Conservation (phyloP, 2,113 vertebrate species). For the Chaetodon trifascialis region DNA sequence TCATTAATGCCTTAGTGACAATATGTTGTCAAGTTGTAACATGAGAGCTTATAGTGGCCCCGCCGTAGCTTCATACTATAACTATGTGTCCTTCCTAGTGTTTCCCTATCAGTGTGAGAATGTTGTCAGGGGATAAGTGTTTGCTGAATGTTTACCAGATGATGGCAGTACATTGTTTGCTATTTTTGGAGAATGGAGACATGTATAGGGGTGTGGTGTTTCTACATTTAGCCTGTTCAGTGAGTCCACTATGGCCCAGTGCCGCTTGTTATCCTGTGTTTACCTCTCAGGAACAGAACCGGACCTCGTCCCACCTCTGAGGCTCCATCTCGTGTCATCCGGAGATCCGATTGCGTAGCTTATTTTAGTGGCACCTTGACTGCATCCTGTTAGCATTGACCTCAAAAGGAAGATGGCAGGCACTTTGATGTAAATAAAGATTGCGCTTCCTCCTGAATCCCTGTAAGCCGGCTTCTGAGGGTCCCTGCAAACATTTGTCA, state of each 20-base stretch:
- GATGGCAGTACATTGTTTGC: slow-evolving; percentile 81
- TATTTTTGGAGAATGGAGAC: slow-evolving; percentile 74
- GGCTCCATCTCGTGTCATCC: slow-evolving; percentile 64
- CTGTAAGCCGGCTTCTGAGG: slow-evolving; percentile 73
- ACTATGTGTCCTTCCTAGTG: slow-evolving; percentile 70
- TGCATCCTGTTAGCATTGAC: slow-evolving; percentile 78
- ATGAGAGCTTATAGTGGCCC: slow-evolving; percentile 51
- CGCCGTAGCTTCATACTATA: slow-evolving; percentile 35
- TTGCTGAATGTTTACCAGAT: slow-evolving; percentile 81
- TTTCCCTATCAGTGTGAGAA: slow-evolving; percentile 76
- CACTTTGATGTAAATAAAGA: slow-evolving; percentile 82
- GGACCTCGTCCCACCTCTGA: slow-evolving; percentile 59
- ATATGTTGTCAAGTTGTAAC: slow-evolving; percentile 65
- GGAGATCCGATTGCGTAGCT: slow-evolving; percentile 77
- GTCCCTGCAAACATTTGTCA: slow-evolving; percentile 67
- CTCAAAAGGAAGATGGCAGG: slow-evolving; percentile 69
- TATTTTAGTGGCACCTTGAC: slow-evolving; percentile 81
- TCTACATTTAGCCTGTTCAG: slow-evolving; percentile 75
- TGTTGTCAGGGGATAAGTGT: slow-evolving; percentile 75
- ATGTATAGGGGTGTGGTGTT: slow-evolving; percentile 77
- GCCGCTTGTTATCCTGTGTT: slow-evolving; percentile 82
- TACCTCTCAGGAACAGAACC: slow-evolving; percentile 77
- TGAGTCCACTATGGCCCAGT: slow-evolving; percentile 74
- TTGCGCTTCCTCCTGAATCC: slow-evolving; percentile 68
- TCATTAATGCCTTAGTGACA: slow-evolving; percentile 62